phyloP scores from a whole-genome alignment of 2,888 invertebrate genomes.

The Perizoma affinitatum region DNA sequence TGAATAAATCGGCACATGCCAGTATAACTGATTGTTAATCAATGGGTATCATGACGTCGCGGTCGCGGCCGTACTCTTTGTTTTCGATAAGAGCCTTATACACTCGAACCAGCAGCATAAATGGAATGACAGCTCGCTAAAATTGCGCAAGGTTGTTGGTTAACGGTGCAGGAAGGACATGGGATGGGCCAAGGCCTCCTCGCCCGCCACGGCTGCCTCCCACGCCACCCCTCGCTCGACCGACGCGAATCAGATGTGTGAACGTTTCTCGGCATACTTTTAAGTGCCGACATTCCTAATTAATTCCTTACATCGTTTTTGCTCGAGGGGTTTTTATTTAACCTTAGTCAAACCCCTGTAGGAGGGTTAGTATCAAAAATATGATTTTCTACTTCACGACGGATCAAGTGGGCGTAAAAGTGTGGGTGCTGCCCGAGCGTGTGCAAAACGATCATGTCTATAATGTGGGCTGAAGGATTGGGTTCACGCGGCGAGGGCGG shows the following conservation, averaged over 20 bases:
- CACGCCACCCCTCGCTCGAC: conserved; percentile 44
- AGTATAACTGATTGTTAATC: neutral
- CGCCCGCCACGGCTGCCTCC: conserved; percentile 57
- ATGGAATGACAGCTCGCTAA: conserved; percentile 37
- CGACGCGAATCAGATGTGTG: conserved; percentile 26
- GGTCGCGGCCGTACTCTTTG: too few relatives aligned
- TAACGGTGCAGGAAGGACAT: conserved; percentile 67
- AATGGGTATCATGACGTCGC: conserved; percentile 7
- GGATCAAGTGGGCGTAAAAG: conserved; percentile 45
- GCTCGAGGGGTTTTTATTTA: conserved; percentile 18
- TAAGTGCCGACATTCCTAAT: conserved; percentile 16
- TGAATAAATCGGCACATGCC: neutral
- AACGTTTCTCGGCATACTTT: conserved; percentile 21
- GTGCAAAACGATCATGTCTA: conserved; percentile 55
- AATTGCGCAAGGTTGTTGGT: conserved; percentile 67
- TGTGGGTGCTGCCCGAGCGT: conserved; percentile 47
- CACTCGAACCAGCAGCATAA: conserved; percentile 18
- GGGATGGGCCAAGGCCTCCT: conserved; percentile 66
- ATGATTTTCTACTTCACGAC: conserved; percentile 12
- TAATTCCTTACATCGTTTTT: conserved; percentile 22
- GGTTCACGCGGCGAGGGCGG: conserved; percentile 63
- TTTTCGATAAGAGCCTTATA: too few relatives aligned
- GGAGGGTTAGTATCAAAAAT: too few relatives aligned
- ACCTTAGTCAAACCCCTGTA: too few relatives aligned
- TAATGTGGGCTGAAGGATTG: conserved; percentile 68